Evolutionary conservation across 2,113 vertebrate genomes (phyloP).

Genomic region (Shinisaurus crocodilurus): DNA sequence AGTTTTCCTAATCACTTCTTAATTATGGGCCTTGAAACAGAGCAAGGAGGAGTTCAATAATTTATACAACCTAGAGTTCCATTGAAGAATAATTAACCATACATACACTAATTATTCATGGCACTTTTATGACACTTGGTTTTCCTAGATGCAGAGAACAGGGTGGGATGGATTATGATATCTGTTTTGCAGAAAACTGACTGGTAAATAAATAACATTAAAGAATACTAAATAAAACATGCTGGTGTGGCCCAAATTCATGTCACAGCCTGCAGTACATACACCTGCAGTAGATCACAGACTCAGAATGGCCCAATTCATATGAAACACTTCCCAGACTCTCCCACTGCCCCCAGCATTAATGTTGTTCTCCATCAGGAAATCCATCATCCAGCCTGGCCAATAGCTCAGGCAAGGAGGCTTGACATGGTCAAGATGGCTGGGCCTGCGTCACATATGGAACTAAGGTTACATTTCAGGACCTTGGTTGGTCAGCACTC

Average conservation of each 20-base stretch:
- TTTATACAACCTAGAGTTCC: slow-evolving; percentile 23
- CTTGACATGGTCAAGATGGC: too few relatives aligned
- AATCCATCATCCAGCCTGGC: neutral
- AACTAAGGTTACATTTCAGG: too few relatives aligned
- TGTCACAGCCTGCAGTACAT: neutral
- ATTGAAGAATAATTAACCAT: slow-evolving; percentile 30
- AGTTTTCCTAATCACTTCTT: slow-evolving; percentile 24
- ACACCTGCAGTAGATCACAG: neutral
- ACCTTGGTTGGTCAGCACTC: too few relatives aligned
- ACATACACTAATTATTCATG: slow-evolving; percentile 20
- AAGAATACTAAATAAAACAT: neutral
- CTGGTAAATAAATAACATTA: neutral
- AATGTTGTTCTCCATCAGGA: neutral
- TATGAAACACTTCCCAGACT: neutral
- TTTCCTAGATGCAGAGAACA: slow-evolving; percentile 33
- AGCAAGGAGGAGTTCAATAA: slow-evolving; percentile 14
- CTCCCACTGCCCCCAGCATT: neutral
- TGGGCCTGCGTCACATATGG: too few relatives aligned
- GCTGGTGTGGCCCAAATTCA: neutral
- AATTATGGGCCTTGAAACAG: slow-evolving; percentile 21
- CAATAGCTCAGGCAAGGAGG: neutral
- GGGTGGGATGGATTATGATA: slow-evolving; percentile 20
- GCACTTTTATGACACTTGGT: slow-evolving; percentile 4
- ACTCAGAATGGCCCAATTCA: neutral
- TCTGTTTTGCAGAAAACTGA: neutral